Evolutionary conservation across 2,113 vertebrate genomes (phyloP).

Genomic region (Burhinus oedicnemus): DNA sequence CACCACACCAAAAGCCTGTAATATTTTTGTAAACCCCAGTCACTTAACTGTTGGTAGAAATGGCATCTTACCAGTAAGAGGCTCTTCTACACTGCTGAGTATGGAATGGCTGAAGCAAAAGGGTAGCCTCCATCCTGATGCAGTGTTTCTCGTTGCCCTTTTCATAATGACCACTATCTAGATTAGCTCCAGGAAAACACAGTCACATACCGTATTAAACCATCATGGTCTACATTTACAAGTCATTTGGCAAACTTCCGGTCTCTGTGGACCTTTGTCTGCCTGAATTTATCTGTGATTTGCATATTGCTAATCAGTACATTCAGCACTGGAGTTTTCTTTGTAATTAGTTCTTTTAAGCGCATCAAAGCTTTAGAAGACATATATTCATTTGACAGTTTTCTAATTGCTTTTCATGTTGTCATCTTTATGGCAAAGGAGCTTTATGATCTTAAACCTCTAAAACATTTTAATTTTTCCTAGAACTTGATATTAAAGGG

Average conservation of each 20-base stretch:
- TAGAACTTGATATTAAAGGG: not conserved
- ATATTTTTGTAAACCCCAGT: not conserved
- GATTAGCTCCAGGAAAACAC: not conserved
- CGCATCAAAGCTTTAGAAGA: constrained; percentile 44
- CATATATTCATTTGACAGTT: constrained; percentile 58
- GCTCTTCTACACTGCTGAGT: not conserved
- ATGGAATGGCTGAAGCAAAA: not conserved
- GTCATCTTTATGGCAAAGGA: constrained; percentile 48
- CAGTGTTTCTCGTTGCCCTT: not conserved
- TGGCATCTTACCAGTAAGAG: not conserved
- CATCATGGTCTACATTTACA: not conserved
- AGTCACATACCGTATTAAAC: not conserved
- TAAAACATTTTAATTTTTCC: constrained; percentile 40
- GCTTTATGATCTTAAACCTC: constrained; percentile 58
- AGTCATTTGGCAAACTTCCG: constrained; percentile 10
- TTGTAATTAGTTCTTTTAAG: constrained; percentile 62
- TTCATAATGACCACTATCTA: not conserved
- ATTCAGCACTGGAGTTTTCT: constrained; percentile 9
- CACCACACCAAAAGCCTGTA: no score
- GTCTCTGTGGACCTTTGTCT: constrained; percentile 1
- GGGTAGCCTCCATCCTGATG: not conserved
- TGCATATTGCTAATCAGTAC: constrained; percentile 42
- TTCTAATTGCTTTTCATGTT: constrained; percentile 66
- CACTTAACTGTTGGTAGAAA: not conserved
- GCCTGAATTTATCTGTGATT: constrained; percentile 8